A percentile compares a stretch with the other conserved stretches of the same genome.
These are phyloP conservation scores for Macrostomum lignano DNA, from an alignment of 1,140 invertebrate genomes.

Conservation along the genomic window DNA sequence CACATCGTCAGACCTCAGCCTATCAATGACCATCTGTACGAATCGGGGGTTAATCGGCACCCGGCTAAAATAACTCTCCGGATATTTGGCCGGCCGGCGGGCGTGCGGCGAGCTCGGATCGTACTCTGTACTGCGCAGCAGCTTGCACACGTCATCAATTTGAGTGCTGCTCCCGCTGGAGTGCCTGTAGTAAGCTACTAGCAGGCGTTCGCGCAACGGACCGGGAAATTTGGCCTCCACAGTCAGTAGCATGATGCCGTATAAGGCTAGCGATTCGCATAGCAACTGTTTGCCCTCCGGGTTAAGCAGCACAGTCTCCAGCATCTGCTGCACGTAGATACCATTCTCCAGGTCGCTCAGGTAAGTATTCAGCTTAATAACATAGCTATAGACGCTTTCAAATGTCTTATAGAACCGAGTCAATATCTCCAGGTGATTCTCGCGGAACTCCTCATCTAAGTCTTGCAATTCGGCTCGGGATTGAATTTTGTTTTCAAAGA, in stretches of 20 bases:
- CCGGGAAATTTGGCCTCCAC: conserved; percentile 67
- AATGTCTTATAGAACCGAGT: conserved; percentile 66
- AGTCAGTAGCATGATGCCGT: conserved; percentile 65
- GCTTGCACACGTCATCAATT: conserved; percentile 78
- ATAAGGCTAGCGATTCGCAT: conserved; percentile 73
- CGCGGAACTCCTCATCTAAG: conserved; percentile 63
- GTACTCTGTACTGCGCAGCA: conserved; percentile 60
- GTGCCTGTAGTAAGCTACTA: conserved; percentile 76
- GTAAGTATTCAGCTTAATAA: conserved; percentile 59
- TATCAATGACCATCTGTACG: conserved; percentile 53
- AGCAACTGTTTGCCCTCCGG: conserved; percentile 87
- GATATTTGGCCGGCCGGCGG: conserved; percentile 52
- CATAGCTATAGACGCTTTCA: conserved; percentile 75
- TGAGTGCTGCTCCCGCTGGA: too few relatives aligned
- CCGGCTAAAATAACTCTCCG: conserved; percentile 69
- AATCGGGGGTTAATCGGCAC: conserved; percentile 42
- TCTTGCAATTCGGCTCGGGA: conserved; percentile 54
- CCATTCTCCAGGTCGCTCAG: conserved; percentile 67
- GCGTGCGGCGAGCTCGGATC: conserved; percentile 25
- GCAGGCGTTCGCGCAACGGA: conserved; percentile 49
- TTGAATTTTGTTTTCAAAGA: too few relatives aligned
- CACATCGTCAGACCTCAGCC: conserved; percentile 66
- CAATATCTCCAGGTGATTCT: conserved; percentile 59
- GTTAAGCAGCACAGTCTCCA: conserved; percentile 61
- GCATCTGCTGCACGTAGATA: conserved; percentile 60